phyloP scores from a whole-genome alignment of 1,140 invertebrate genomes.

The Cydia fagiglandana region DNA sequence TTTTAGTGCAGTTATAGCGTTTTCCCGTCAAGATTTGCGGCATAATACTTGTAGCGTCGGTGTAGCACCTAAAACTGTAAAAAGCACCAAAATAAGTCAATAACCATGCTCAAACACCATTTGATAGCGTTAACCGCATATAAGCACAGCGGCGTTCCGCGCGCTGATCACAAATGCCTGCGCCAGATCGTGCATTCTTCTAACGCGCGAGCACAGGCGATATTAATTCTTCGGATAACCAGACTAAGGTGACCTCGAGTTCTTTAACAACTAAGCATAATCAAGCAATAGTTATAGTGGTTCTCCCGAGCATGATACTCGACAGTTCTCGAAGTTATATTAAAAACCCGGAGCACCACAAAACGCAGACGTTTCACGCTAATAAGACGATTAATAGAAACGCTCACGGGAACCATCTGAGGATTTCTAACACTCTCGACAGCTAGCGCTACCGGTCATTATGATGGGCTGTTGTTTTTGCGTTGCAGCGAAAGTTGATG shows the following conservation, averaged over 20 bases:
- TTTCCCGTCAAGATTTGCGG: too few species aligned
- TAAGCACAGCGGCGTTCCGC: slow-evolving; percentile 39
- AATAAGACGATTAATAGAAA: slow-evolving; percentile 48
- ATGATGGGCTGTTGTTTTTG: slow-evolving; percentile 1
- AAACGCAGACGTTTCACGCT: slow-evolving; percentile 52
- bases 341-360: slow-evolving; percentile 35
- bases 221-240: neutral
- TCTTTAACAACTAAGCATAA: neutral
- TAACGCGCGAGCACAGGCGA: neutral
- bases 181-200: neutral
- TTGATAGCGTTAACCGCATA: slow-evolving; percentile 23
- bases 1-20: too few species aligned
- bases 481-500: slow-evolving; percentile 21
- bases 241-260: neutral
- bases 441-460: slow-evolving; percentile 14
- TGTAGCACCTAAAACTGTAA: slow-evolving; percentile 7
- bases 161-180: slow-evolving; percentile 38
- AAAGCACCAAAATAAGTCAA: slow-evolving; percentile 4
- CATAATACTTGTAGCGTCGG: neutral
- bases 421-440: slow-evolving; percentile 39
- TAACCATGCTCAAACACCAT: slow-evolving; percentile 20
- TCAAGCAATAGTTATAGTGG: neutral
- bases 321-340: neutral
- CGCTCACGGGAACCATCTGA: slow-evolving; percentile 41
- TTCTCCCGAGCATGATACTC: neutral